Base-by-base conservation (phyloP, 2,888 invertebrate species). In the Tenthredo scrophulariae region DNA sequence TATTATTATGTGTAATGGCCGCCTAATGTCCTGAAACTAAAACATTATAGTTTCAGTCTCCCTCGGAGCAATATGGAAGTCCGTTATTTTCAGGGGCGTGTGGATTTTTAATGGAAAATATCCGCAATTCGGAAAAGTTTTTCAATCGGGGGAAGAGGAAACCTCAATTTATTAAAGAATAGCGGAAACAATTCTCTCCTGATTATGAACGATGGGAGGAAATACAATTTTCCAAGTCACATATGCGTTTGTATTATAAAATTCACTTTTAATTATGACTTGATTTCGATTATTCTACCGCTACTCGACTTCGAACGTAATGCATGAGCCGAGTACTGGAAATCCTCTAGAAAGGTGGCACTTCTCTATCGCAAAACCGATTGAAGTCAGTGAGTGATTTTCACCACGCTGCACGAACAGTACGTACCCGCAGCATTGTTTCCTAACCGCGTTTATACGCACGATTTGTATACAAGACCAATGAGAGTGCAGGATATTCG, bases 1-100 rank as follows among this genome's bases (percentile, higher is more conserved):
- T 80, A 80, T 80, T 58, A 50, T 62, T 80, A 80, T 33, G 62
- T 40, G 80, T 80, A 80, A 80, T 80, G 80, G 80, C 80, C 80
- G 37, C 62, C 58, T 80, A 80, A 62, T 62, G 80, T 58, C 18
- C 80, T 50, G 58, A 50, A 22, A 62, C 80, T 80, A 62, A 80
- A 62, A 80, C 62, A 40, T 50, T 79, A 37, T 80, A 54, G 77
- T 33, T 54, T 13, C 54, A 77, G 54, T 54, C 50, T n/a, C 9
- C 43, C 43, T 26, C 26, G 43, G 74, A 74, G 43, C 22, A 26
- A 40, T 43, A 74, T 26, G 43, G 6, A n/a, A 43, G n/a, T 74
- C 22, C 6, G 40, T 54, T 54, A 0, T 37, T 33, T 1, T 3
- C 46, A n/a, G 9, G 13, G n/a, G 9, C 10, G 58, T 18, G 22